Evolutionary conservation across 2,888 invertebrate species (phyloP).

Genomic region (Uloborus plumipes): DNA sequence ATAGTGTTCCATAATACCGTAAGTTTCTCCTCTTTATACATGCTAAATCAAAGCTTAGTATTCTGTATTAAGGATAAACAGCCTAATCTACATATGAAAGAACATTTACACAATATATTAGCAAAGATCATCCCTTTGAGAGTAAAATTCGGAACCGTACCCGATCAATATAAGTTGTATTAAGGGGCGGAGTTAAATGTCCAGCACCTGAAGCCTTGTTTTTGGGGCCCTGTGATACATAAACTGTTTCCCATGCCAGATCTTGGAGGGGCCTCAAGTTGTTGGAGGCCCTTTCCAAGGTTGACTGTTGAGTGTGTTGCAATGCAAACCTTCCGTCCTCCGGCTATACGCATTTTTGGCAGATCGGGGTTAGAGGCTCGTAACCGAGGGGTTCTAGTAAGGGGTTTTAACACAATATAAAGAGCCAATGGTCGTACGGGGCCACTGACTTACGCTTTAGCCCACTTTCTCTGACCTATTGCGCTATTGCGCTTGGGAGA

Average conservation of each 20-base stretch:
- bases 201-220: no score
- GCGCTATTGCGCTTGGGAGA: conserved; percentile 3
- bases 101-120: no score
- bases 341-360: conserved; percentile 9
- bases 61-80: no score
- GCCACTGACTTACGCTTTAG: conserved; percentile 24
- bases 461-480: conserved; percentile 26
- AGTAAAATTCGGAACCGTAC: no score
- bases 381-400: conserved; percentile 14
- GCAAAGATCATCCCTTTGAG: no score
- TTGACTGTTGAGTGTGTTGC: conserved; percentile 4
- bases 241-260: neutral
- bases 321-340: conserved; percentile 7
- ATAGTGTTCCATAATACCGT: no score
- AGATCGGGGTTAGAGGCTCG: conserved; percentile 29
- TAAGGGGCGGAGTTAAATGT: no score
- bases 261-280: conserved; percentile 10
- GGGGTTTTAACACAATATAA: conserved; percentile 16
- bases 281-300: conserved; percentile 9
- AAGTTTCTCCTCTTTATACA: no score
- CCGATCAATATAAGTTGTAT: no score
- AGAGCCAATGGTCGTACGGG: neutral
- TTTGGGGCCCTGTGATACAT: no score
- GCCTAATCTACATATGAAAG: no score
- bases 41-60: no score